Evolutionary conservation across 2,113 vertebrate genomes (phyloP), one percentile per base, ranked within the genome.

Genomic region (Catharus fuscescens): DNA sequence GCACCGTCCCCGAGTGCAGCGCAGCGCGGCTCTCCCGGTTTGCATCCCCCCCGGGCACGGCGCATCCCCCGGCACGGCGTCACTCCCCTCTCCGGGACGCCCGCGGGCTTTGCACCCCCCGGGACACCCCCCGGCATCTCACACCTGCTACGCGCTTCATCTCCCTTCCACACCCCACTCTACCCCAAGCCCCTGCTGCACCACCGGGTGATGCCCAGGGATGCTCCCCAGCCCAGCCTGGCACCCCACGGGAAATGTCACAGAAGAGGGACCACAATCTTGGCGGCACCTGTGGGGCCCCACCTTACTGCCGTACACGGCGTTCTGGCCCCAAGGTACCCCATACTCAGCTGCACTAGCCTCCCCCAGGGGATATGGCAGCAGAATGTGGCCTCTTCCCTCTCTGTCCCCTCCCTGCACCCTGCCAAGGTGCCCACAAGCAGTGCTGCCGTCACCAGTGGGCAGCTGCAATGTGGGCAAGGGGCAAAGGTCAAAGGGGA

Each of bases 221-320:
- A 12, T 53, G 8, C 15, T 31, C 17, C 48, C 61, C 34, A 76
- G 53, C 29, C 44, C 56, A 59, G 47, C 24, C 83, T 11, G 42
- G 54, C 34, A 69, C 34, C 28, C 34, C 61, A 9, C 1, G 29
- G 78, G 47, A 84, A 65, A 45, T 34, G 56, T 40, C 54, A 83
- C 1, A 0, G 25, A 52, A 48, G 5, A 1, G 4, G 50, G 29
- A 59, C 6, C 45, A 48, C 32, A 13, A 8, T 66, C n/a, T 70
- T 42, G 44, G 15, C 0, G 3, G 56, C 34, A 62, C 28, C 17
- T 4, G 4, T 10, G 50, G 40, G 45, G 24, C 18, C 28, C 18
- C 83, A 72, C 16, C 14, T 66, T 9, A 18, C n/a, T 26, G 45
- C 24, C 21, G 8, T 4, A 25, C 26, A 13, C 5, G 4, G 21